These are phyloP conservation scores for Dasypus novemcinctus DNA, from an alignment of 2,113 vertebrate species.

Conservation along the genomic window DNA sequence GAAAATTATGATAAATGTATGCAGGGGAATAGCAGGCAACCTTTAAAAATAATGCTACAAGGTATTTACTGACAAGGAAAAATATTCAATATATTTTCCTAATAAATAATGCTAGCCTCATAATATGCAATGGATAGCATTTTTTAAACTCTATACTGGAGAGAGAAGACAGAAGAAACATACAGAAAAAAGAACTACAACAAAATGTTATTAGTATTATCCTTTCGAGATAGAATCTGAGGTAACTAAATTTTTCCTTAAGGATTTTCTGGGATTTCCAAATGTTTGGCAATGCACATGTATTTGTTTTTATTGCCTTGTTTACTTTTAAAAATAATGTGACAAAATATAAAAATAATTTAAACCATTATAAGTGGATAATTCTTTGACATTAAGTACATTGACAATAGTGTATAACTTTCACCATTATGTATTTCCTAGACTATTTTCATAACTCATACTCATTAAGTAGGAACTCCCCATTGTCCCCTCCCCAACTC, in stretches of 20 bases:
- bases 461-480: too few relatives aligned
- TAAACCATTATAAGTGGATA: too few relatives aligned
- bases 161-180: not conserved
- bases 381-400: too few relatives aligned
- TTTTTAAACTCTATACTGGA: not conserved
- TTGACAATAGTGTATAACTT: too few relatives aligned
- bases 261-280: not conserved
- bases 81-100: not conserved
- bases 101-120: constrained; percentile 5
- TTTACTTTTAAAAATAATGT: too few relatives aligned
- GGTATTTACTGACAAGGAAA: not conserved
- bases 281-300: not conserved
- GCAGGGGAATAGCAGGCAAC: not conserved
- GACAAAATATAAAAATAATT: too few relatives aligned
- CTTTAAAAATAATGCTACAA: not conserved
- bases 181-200: not conserved
- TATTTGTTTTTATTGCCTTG: not conserved
- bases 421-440: too few relatives aligned
- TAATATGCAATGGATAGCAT: not conserved
- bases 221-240: not conserved
- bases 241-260: not conserved
- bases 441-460: too few relatives aligned
- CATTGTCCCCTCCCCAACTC: too few relatives aligned
- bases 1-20: not conserved
- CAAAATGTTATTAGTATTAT: not conserved